phyloP scores from a whole-genome alignment of 2,888 invertebrate species.

The Cecidostiba fungosa region DNA sequence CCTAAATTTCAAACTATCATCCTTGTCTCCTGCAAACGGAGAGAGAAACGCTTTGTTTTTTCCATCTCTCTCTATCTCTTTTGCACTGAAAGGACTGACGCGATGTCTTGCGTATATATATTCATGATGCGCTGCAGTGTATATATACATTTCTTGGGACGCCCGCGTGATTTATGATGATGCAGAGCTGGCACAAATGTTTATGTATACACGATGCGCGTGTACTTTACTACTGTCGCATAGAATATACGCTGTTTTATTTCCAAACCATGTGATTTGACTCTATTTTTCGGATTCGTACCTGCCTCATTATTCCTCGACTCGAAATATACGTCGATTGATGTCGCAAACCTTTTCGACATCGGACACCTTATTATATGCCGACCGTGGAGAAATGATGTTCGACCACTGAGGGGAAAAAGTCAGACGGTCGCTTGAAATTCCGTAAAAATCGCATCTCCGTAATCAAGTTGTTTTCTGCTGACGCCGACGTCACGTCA shows the following conservation, averaged over 20 bases:
- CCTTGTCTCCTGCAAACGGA: background rate
- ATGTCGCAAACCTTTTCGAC: too few relatives aligned
- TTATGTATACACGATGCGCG: constrained; percentile 3
- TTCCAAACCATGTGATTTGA: background rate
- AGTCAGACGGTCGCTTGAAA: constrained; percentile 10
- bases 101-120: background rate
- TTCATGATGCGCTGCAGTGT: constrained; percentile 1
- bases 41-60: background rate
- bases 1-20: background rate
- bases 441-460: constrained; percentile 45
- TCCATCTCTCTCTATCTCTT: too few relatives aligned
- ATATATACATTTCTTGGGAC: constrained; percentile 21
- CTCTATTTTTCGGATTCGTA: background rate
- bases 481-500: background rate
- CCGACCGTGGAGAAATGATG: constrained; percentile 24
- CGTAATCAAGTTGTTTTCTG: background rate
- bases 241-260: background rate
- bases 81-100: background rate
- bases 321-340: too few relatives aligned
- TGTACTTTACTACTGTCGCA: background rate
- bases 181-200: constrained; percentile 36
- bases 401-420: background rate
- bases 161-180: constrained; percentile 35
- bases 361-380: too few relatives aligned
- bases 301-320: too few relatives aligned